These are phyloP conservation scores for Xenotilapia flavipinnis DNA, from an alignment of 2,113 vertebrate species.

Conservation along the genomic window DNA sequence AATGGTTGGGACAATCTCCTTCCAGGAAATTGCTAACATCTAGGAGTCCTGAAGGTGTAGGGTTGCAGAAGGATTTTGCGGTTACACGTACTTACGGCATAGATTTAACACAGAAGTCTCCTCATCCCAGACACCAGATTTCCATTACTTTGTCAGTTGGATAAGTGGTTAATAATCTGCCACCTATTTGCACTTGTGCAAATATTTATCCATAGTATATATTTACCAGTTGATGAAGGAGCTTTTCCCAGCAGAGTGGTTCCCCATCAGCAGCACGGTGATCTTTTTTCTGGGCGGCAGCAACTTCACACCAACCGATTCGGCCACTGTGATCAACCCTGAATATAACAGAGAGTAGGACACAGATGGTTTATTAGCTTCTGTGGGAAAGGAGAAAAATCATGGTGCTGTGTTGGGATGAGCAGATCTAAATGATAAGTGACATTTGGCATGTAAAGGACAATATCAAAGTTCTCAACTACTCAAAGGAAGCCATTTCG, in stretches of 20 bases:
- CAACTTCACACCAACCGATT: conserved; percentile 72
- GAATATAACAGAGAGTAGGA: background rate
- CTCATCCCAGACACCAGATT: background rate
- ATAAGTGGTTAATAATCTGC: background rate
- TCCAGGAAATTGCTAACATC: background rate
- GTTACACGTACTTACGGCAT: background rate
- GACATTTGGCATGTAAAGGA: background rate
- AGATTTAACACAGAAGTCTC: background rate
- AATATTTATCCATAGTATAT: background rate
- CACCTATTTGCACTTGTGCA: background rate
- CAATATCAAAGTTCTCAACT: background rate
- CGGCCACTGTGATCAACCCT: conserved; percentile 74
- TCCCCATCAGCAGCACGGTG: conserved; percentile 80
- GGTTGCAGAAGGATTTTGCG: background rate
- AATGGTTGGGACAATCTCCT: background rate
- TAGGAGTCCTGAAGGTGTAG: background rate
- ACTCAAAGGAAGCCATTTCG: background rate
- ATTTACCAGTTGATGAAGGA: conserved; percentile 82
- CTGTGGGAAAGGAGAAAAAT: background rate
- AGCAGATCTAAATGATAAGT: background rate
- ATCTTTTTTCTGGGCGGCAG: conserved; percentile 80
- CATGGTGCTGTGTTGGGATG: background rate
- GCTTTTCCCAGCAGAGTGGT: conserved; percentile 83
- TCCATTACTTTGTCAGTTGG: background rate
- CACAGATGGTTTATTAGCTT: background rate